phyloP scores from a whole-genome alignment of 2,113 vertebrate species.

The Platichthys flesus region DNA sequence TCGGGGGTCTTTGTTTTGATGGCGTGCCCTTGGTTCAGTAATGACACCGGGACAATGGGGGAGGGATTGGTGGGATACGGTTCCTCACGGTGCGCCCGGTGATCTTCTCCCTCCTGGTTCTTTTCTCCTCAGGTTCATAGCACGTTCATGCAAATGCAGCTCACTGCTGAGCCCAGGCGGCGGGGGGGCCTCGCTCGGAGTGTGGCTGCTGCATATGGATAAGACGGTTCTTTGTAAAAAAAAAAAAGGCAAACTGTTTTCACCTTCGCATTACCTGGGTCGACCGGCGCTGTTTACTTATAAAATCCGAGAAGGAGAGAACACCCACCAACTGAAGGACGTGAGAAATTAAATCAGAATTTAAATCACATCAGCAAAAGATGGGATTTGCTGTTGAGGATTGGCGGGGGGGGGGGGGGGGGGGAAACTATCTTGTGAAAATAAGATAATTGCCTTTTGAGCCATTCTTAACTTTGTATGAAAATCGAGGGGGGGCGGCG shows the following conservation, averaged over 20 bases:
- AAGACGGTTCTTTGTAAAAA: conserved; percentile 35
- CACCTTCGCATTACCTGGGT: conserved; percentile 20
- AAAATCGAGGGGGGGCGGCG: conserved; percentile 35
- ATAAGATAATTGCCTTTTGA: conserved; percentile 76
- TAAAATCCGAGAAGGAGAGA: conserved; percentile 44
- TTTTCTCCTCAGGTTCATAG: conserved; percentile 32
- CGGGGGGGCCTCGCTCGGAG: conserved; percentile 8
- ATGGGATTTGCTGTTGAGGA: conserved; percentile 62
- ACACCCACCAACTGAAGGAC: conserved; percentile 71
- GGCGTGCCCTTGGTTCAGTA: conserved; percentile 47
- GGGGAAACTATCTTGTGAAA: conserved; percentile 52
- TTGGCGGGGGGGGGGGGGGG: neutral
- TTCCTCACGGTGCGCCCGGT: conserved; percentile 31
- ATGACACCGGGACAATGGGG: conserved; percentile 51
- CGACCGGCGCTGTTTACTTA: conserved; percentile 48
- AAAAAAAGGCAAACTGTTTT: conserved; percentile 41
- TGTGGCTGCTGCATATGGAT: conserved; percentile 36
- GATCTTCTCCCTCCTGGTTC: conserved; percentile 32
- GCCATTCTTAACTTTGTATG: conserved; percentile 57
- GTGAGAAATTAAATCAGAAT: conserved; percentile 80
- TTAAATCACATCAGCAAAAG: conserved; percentile 80
- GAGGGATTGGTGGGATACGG: conserved; percentile 19
- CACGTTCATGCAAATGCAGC: conserved; percentile 45
- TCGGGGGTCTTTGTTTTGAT: conserved; percentile 55
- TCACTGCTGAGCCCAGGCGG: conserved; percentile 29